Base-by-base conservation (phyloP, 1,140 invertebrate species). In the Meloidogyne chitwoodi region DNA sequence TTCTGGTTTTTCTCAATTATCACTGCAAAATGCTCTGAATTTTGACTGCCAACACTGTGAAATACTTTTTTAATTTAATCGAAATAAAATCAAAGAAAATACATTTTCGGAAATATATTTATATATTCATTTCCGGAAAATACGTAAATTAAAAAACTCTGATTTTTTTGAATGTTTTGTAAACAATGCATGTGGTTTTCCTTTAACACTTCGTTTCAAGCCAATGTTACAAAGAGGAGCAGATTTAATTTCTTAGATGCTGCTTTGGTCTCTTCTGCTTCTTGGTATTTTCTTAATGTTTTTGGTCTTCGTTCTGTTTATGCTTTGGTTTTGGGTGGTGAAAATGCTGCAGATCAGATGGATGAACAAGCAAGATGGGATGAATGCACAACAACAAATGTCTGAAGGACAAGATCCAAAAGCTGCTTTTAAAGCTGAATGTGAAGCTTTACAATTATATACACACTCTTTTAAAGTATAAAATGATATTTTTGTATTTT, bases 211-310 rank as follows among this genome's bases (percentile, higher is more conserved):
- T 31, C 91, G 96, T 38, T 99, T 99, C 87, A 99, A 99, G 88
- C 95, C 96, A 2, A 99, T 99, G 97, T 89, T 99, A 74, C 97
- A 99, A 90, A 90, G 96, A 86, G 97, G 97, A 61, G 93, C 99
- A 74, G 96, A 99, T 88, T 89, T 99, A 34, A 90, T 91, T 8
- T 95, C 95, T 87, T 99, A 44, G 96, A 99, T 90, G 95, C 97
- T 26, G 94, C 96, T 12, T 99, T 96, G 97, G 97, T 99, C 0
- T 98, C 96, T 0, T 98, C 95, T 0, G 96, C 95, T 6, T 99
- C 96, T 0, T 99, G 97, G 97, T 99, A 99, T 89, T 99, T 99
- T 88, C 91, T 99, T 0, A 99, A 99, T 89, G 95, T 99, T 0
- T 99, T 99, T 90, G 96, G 97, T 66, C 89, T 99, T 26, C 90